phyloP scores from a whole-genome alignment of 1,140 invertebrate genomes.

The Apis dorsata region DNA sequence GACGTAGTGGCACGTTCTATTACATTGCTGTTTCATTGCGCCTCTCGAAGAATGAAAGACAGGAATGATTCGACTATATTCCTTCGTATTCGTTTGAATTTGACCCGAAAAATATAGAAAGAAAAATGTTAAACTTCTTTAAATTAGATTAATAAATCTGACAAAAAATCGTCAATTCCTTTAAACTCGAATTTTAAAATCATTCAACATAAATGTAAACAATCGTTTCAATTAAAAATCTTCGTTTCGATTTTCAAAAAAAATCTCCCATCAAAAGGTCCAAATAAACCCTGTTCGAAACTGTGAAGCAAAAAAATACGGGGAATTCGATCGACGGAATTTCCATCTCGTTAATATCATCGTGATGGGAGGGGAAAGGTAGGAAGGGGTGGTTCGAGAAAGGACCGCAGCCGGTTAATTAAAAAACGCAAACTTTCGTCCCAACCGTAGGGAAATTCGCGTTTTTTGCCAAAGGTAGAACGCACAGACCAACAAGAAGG shows the following conservation, averaged over 20 bases:
- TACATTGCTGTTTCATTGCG: constrained; percentile 3
- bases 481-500: not conserved
- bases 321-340: not conserved
- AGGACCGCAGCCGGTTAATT: not conserved
- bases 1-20: not conserved
- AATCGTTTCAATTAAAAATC: too few relatives aligned
- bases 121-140: too few relatives aligned
- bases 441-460: not conserved
- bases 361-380: not conserved
- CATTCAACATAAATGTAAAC: too few relatives aligned
- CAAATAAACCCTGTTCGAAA: not conserved
- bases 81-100: too few relatives aligned
- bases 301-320: not conserved
- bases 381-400: too few relatives aligned
- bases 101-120: too few relatives aligned
- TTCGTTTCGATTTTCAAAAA: not conserved
- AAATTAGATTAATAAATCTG: too few relatives aligned
- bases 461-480: constrained; percentile 10
- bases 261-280: too few relatives aligned
- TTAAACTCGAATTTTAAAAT: too few relatives aligned
- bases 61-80: not conserved
- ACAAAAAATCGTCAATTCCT: too few relatives aligned
- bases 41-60: not conserved
- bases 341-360: constrained; percentile 22
- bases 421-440: constrained; percentile 32